A percentile compares a stretch with the other conserved stretches of the same genome.
Conservation (phyloP, 2,888 invertebrate species). For the Ischnus inquisitorius region DNA sequence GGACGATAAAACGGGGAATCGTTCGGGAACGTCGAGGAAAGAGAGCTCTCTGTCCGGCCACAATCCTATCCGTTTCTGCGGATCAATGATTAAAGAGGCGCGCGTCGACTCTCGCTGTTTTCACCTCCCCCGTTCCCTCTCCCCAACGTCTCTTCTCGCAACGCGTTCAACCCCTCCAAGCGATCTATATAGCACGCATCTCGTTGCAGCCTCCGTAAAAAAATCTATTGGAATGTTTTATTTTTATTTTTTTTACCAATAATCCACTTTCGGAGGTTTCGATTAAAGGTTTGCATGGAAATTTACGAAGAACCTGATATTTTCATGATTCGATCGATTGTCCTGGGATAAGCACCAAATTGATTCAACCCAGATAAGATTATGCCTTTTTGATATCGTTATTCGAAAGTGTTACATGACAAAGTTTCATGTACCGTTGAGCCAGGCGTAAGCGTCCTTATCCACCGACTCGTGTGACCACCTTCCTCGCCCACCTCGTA, state of each 20-base stretch:
- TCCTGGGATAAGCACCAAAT: neutral
- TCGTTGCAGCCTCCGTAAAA: neutral
- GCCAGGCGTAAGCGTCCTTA: constrained; percentile 44
- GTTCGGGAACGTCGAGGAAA: constrained; percentile 7
- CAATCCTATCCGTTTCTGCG: constrained; percentile 49
- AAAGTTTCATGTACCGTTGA: constrained; percentile 48
- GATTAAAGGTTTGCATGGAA: neutral
- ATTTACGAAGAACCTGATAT: neutral
- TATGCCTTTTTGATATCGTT: neutral
- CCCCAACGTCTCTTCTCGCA: neutral
- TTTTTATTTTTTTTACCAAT: neutral
- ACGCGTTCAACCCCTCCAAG: constrained; percentile 6
- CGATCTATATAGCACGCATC: neutral
- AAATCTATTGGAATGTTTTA: neutral
- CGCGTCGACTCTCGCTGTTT: constrained; percentile 47
- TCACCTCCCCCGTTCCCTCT: constrained; percentile 27
- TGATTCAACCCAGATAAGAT: neutral
- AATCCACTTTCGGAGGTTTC: neutral
- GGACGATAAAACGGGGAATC: constrained; percentile 1
- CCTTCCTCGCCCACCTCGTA: constrained; percentile 63
- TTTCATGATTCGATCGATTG: neutral
- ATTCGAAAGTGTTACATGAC: constrained; percentile 22
- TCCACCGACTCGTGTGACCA: constrained; percentile 54
- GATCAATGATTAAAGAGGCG: constrained; percentile 70
- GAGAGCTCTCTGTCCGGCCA: constrained; percentile 9